These are phyloP conservation scores for Trachelus stipa DNA, from an alignment of 2,888 invertebrate genomes.

Conservation along the genomic window DNA sequence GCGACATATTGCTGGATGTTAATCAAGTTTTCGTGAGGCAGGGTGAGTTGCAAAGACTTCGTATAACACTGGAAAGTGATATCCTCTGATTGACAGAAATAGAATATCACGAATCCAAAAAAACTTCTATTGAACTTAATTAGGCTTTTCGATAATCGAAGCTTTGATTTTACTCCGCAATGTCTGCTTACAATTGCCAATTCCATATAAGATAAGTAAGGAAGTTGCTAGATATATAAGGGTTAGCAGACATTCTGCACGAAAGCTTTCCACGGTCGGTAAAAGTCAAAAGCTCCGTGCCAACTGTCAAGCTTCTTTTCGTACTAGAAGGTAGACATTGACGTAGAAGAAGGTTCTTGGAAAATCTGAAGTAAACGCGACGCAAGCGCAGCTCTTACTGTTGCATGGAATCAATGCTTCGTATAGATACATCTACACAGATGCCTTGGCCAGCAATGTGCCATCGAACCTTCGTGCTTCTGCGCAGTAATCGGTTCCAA, in stretches of 20 bases:
- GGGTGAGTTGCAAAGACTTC: constrained; percentile 69
- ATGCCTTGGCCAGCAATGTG: constrained; percentile 15
- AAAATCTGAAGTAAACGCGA: not conserved
- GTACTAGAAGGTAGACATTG: not conserved
- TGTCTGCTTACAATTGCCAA: not conserved
- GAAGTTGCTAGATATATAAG: not conserved
- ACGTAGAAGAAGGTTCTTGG: not conserved
- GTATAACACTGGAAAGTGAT: not conserved
- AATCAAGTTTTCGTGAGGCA: constrained; percentile 94
- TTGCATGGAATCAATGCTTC: constrained; percentile 30
- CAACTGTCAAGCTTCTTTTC: not conserved
- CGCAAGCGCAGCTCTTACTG: constrained; percentile 2
- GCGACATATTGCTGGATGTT: constrained; percentile 91
- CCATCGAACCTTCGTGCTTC: constrained; percentile 20
- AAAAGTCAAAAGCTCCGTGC: constrained; percentile 17
- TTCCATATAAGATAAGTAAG: not conserved
- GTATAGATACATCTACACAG: constrained; percentile 18
- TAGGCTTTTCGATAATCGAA: not conserved
- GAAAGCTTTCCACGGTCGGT: constrained; percentile 25
- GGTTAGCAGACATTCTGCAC: not conserved
- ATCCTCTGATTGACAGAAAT: not conserved
- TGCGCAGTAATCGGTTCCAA: constrained; percentile 22
- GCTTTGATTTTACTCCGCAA: not conserved
- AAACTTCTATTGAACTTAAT: not conserved
- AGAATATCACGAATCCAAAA: not conserved